Conservation (phyloP, 2,113 vertebrate genomes). For the Copsychus sechellarum region DNA sequence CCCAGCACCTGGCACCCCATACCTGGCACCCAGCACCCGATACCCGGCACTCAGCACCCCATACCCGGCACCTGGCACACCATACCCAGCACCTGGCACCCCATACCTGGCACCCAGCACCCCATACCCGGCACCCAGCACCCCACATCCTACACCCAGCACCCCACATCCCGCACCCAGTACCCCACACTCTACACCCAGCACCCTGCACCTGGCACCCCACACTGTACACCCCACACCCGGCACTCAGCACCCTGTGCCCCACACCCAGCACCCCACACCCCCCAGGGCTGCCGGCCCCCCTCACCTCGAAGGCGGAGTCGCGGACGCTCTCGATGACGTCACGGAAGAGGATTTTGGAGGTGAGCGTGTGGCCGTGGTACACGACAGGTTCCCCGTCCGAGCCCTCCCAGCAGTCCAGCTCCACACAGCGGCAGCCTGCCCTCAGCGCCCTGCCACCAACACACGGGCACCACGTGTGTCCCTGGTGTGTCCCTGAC, state of each 20-base stretch:
- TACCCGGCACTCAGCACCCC: neutral
- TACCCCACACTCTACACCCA: too few species aligned
- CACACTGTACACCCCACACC: neutral
- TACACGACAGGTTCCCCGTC: conserved; percentile 90
- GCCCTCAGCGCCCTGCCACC: conserved; percentile 83
- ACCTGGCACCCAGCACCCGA: too few species aligned
- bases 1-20: too few species aligned
- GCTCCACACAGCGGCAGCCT: conserved; percentile 95
- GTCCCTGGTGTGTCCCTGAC: too few species aligned
- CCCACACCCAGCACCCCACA: neutral
- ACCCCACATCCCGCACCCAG: too few species aligned
- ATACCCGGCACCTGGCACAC: too few species aligned
- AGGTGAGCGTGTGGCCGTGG: conserved; percentile 93
- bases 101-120: neutral
- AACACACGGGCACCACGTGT: rapidly evolving
- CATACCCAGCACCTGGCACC: neutral
- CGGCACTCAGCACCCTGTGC: too few species aligned
- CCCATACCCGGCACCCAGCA: too few species aligned
- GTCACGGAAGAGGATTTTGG: conserved; percentile 91
- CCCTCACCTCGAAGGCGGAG: conserved; percentile 86
- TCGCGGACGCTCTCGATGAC: conserved; percentile 88
- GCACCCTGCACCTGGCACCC: neutral
- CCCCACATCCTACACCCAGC: neutral
- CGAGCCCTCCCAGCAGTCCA: conserved; percentile 96
- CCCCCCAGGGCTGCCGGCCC: rapidly evolving